These are phyloP conservation scores for Pandion haliaetus DNA, from an alignment of 2,113 vertebrate genomes.

Conservation along the genomic window DNA sequence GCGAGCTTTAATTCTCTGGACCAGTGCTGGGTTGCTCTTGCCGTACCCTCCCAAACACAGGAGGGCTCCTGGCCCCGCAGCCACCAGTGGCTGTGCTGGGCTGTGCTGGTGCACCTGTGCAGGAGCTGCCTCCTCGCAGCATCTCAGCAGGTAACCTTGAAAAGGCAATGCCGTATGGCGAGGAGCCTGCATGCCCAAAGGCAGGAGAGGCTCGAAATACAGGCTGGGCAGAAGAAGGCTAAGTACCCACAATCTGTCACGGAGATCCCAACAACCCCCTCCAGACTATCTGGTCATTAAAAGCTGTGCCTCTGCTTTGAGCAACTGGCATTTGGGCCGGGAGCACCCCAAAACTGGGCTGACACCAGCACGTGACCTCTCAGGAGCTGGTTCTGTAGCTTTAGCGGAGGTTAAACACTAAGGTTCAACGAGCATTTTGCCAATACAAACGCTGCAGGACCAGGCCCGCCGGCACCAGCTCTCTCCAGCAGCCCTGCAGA, in stretches of 20 bases:
- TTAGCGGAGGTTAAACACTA: not conserved
- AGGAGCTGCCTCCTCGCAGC: not conserved
- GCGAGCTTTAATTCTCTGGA: not conserved
- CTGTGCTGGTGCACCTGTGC: not conserved
- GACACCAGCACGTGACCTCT: accelerated
- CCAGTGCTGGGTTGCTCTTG: not conserved
- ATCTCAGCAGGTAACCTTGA: not conserved
- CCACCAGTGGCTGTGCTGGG: not conserved
- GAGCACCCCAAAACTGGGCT: not conserved
- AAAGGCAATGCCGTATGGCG: not conserved
- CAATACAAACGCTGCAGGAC: not conserved
- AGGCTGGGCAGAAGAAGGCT: not conserved
- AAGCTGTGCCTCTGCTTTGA: not conserved
- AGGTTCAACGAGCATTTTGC: not conserved
- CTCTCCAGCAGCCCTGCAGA: not conserved
- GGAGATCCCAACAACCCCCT: not conserved
- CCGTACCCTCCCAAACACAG: not conserved
- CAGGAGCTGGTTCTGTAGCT: not conserved
- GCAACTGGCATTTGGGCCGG: accelerated
- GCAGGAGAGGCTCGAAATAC: not conserved
- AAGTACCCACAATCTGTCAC: not conserved
- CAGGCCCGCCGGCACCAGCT: not conserved
- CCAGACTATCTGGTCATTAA: accelerated
- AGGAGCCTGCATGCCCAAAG: not conserved
- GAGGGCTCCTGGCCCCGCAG: not conserved